Evolutionary conservation across 2,888 invertebrate genomes (phyloP).

Genomic region (Andricus curvator): DNA sequence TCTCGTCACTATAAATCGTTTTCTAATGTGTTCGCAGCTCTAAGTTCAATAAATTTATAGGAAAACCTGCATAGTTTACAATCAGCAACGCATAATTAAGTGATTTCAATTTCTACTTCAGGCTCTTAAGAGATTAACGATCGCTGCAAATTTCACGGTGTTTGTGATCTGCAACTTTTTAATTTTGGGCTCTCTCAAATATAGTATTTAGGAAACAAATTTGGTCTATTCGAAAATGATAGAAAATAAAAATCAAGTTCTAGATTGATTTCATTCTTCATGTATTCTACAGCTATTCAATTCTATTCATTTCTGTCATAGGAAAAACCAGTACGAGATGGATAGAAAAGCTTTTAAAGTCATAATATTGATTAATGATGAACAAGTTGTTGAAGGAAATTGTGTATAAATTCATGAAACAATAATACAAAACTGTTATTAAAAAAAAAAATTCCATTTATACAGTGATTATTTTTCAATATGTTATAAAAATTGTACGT

Average conservation of each 20-base stretch:
- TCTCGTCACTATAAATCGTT: conserved; percentile 22
- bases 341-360: too few relatives aligned
- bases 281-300: not conserved
- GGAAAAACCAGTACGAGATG: too few relatives aligned
- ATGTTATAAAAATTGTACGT: too few relatives aligned
- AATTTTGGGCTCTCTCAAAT: too few relatives aligned
- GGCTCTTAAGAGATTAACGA: not conserved
- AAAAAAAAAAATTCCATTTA: too few relatives aligned
- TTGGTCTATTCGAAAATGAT: not conserved
- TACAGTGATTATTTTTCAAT: too few relatives aligned
- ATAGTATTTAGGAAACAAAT: too few relatives aligned
- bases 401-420: too few relatives aligned
- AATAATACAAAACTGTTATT: too few relatives aligned
- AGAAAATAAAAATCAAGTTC: not conserved
- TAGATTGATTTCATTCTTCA: too few relatives aligned
- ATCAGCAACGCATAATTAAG: conserved; percentile 1
- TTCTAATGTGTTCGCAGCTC: not conserved
- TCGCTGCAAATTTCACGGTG: not conserved
- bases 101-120: not conserved
- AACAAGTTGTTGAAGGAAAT: too few relatives aligned
- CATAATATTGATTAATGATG: too few relatives aligned
- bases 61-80: not conserved
- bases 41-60: not conserved
- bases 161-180: not conserved
- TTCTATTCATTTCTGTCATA: not conserved